phyloP scores from a whole-genome alignment of 1,140 invertebrate species.

The Pseudomyrmex gracilis region DNA sequence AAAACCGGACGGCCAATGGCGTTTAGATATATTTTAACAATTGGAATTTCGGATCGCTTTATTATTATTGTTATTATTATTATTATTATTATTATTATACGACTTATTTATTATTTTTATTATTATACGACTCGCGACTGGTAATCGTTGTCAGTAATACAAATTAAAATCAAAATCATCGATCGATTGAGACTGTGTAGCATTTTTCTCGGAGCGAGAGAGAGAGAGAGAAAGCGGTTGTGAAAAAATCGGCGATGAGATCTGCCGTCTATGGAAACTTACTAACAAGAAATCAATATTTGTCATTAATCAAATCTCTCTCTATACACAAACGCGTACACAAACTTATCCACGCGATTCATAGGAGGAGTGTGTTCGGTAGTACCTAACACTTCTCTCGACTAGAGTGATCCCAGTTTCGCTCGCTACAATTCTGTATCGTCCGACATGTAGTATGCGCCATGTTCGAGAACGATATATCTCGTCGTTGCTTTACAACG shows the following conservation, averaged over 20 bases:
- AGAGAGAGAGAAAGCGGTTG: not conserved
- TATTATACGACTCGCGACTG: not conserved
- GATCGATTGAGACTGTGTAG: not conserved
- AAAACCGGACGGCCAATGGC: not conserved
- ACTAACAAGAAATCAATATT: constrained; percentile 33
- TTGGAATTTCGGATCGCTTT: not conserved
- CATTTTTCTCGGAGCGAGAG: not conserved
- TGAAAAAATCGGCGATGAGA: constrained; percentile 24
- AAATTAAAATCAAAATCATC: not conserved
- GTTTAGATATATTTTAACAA: not conserved
- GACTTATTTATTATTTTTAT: not conserved
- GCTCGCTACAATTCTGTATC: no score
- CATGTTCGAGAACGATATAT: not conserved
- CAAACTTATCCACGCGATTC: not conserved
- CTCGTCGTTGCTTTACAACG: not conserved
- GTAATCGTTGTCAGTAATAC: constrained; percentile 18
- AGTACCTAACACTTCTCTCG: not conserved
- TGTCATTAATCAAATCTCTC: constrained; percentile 18
- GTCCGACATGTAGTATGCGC: no score
- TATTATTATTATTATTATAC: constrained; percentile 11
- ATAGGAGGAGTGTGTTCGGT: not conserved
- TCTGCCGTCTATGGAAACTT: not conserved
- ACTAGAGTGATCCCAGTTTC: constrained; percentile 12
- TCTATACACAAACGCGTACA: not conserved
- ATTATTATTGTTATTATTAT: no score